A percentile compares a stretch with the other conserved stretches of the same genome.
Evolutionary conservation across 2,888 invertebrate species (phyloP).

Genomic region (Formica aserva): DNA sequence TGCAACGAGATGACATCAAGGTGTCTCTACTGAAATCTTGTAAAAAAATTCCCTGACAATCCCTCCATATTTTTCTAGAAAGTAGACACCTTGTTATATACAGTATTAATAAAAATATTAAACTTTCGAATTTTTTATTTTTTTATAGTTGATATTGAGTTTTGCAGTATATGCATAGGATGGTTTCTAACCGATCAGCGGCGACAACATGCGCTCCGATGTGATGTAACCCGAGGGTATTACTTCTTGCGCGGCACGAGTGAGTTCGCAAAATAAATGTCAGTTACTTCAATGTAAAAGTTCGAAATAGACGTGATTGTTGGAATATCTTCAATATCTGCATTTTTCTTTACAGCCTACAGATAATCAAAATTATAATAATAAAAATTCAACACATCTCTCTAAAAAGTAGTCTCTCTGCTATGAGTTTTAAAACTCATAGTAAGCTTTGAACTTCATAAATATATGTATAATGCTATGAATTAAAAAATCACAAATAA

Average conservation of each 20-base stretch:
- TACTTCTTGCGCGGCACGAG: slow-evolving; percentile 27
- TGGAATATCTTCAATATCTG: neutral
- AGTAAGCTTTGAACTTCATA: neutral
- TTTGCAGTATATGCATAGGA: neutral
- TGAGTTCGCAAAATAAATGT: slow-evolving; percentile 2
- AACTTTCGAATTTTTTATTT: neutral
- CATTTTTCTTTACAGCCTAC: neutral
- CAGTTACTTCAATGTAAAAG: slow-evolving; percentile 2
- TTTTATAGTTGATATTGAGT: neutral
- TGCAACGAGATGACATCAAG: neutral
- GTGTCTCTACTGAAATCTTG: neutral
- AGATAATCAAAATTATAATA: neutral
- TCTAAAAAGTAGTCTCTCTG: neutral
- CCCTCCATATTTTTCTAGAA: neutral
- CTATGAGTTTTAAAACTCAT: neutral
- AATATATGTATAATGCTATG: neutral
- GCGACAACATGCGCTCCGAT: neutral
- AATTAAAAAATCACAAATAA: neutral
- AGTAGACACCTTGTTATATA: neutral
- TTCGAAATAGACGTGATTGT: neutral
- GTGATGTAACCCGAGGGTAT: slow-evolving; percentile 28
- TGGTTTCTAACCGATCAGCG: slow-evolving; percentile 5
- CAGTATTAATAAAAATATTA: neutral
- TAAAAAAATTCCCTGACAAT: neutral
- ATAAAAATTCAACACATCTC: neutral